Base-by-base conservation (phyloP, 1,140 invertebrate genomes). In the Pseudomyrmex gracilis region DNA sequence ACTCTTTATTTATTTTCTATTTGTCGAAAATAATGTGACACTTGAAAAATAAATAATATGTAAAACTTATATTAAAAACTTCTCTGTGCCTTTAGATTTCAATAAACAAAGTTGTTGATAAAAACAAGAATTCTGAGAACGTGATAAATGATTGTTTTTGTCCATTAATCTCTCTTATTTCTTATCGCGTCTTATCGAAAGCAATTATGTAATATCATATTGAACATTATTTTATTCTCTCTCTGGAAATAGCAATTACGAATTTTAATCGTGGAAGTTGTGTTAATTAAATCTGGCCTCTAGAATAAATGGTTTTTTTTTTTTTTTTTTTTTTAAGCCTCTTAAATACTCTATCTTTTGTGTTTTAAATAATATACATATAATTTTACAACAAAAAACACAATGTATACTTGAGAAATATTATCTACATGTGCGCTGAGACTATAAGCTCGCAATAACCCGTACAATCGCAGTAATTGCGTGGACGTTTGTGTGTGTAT, bases 31-130 rank as follows among this genome's bases (percentile, higher is more conserved):
- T 80, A 5, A 58, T 34, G 12, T 49, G 15, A 47, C 10, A 34
- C 13, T 9, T 58, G 34, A 34, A 43, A 60, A 80, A 71, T 80
- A 80, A 71, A 80, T 71, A 8, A 10, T 34, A 34, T 70, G 43
- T 57, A 70, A 20, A 76, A 60, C 61, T 20, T 77, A 45, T 57
- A 64, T 66, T 51, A 9, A 43, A 1, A n/a, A n/a, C n/a, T n/a
- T n/a, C n/a, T n/a, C 5, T 47, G 13, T 13, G 20, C 45, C 8
- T 2, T n/a, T 78, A n/a, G 55, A n/a, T 78, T 45, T 55, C 13
- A 20, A 70, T 57, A 57, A n/a, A 43, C 34, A 63, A 63, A 22
- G 12, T 63, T 15, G 12, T 12, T 22, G 2, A 49, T 13, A 13
- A 8, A 15, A 55, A 0, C 12, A 45, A 43, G 45, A 17, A 2